phyloP scores from a whole-genome alignment of 2,888 invertebrate genomes.

The Phanerotoma sp. region DNA sequence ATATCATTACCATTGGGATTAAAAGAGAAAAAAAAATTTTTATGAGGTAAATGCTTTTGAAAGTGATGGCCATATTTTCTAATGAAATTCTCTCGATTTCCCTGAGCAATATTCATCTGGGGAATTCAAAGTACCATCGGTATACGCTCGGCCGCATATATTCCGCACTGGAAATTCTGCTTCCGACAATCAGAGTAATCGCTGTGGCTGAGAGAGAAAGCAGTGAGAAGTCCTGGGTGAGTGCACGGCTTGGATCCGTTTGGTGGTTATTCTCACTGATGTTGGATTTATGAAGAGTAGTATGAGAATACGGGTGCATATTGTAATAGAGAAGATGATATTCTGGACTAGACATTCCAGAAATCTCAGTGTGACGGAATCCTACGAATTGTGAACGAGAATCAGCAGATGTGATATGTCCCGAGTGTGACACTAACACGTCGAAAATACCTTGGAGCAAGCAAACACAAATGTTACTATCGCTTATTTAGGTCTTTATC shows the following conservation, averaged over 20 bases:
- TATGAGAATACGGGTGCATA: neutral
- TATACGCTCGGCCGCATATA: slow-evolving; percentile 2
- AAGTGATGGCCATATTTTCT: neutral
- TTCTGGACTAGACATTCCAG: slow-evolving; percentile 26
- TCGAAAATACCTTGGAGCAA: neutral
- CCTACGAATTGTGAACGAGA: neutral
- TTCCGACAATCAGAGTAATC: slow-evolving; percentile 14
- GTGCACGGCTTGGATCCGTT: slow-evolving; percentile 5
- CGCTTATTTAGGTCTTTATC: neutral
- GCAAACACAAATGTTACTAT: neutral
- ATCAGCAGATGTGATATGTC: neutral
- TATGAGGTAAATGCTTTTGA: neutral
- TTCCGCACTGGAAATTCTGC: slow-evolving; percentile 9
- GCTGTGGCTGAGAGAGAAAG: slow-evolving; percentile 10
- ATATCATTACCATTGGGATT: neutral
- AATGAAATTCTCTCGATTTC: slow-evolving; percentile 10
- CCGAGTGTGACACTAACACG: neutral
- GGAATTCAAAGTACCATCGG: slow-evolving; percentile 7
- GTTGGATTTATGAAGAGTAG: slow-evolving; percentile 27
- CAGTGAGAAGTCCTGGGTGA: neutral
- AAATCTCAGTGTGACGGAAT: slow-evolving; percentile 27
- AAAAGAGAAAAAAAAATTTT: neutral
- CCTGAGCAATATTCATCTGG: slow-evolving; percentile 1
- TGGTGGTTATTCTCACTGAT: slow-evolving; percentile 27
- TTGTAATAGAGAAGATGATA: neutral